phyloP scores from a whole-genome alignment of 30 jellyfish, hydroid and myxozoan species.

The Catostylus mosaicus region DNA sequence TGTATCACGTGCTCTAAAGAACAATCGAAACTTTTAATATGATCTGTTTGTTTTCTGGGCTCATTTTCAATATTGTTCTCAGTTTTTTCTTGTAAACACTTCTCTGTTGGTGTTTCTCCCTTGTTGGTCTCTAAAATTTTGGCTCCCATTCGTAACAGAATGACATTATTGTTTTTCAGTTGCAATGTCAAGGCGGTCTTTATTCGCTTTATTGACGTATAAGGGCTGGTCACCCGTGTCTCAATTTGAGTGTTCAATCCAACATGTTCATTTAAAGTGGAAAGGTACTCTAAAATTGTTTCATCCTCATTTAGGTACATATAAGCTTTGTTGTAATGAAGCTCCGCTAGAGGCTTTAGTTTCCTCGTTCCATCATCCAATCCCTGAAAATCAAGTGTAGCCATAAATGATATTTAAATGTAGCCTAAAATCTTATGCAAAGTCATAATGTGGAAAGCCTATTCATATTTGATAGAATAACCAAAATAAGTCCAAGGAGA shows the following conservation, averaged over 20 bases:
- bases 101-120: not conserved
- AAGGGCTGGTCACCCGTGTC: not conserved
- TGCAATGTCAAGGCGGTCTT: conserved; percentile 22
- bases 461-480: too few relatives aligned
- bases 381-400: too few relatives aligned
- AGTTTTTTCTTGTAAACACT: not conserved
- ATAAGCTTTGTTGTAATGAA: conserved; percentile 87
- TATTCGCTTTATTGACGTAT: conserved; percentile 31
- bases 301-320: conserved; percentile 27
- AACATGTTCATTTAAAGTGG: conserved; percentile 60
- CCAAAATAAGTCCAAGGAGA: too few relatives aligned
- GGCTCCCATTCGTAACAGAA: conserved; percentile 2
- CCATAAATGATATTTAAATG: too few relatives aligned
- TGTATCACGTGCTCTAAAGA: not conserved
- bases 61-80: not conserved
- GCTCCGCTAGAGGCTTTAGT: conserved; percentile 85
- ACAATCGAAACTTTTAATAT: not conserved
- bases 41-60: not conserved
- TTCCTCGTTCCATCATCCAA: conserved; percentile 68
- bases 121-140: not conserved
- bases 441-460: too few relatives aligned
- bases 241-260: conserved; percentile 53
- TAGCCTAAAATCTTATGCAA: too few relatives aligned
- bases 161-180: conserved; percentile 14
- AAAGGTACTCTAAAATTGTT: conserved; percentile 50